These are phyloP conservation scores for Helleia helle DNA, from an alignment of 2,888 invertebrate genomes.

Conservation along the genomic window DNA sequence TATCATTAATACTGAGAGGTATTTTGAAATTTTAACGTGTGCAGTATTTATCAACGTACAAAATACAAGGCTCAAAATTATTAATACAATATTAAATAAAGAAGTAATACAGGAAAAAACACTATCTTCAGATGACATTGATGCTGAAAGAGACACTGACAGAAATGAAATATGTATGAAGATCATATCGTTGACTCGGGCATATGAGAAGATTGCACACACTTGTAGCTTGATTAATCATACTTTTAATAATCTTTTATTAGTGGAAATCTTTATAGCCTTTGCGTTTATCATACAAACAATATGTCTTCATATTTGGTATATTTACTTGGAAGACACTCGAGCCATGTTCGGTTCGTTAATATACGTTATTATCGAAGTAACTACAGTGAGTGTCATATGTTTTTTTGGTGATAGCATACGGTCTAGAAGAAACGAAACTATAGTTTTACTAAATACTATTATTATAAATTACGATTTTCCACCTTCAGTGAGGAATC, in stretches of 20 bases:
- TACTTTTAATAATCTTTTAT: not conserved
- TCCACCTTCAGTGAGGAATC: not conserved
- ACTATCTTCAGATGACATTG: not conserved
- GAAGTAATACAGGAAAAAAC: not conserved
- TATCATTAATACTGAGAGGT: not conserved
- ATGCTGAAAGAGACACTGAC: not conserved
- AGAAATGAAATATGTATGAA: not conserved
- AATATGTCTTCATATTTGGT: not conserved
- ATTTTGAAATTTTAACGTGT: not conserved
- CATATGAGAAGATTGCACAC: not conserved
- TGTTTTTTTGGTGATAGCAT: not conserved
- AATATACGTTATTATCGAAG: not conserved
- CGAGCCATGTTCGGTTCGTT: not conserved
- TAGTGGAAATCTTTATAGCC: not conserved
- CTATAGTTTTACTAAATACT: not conserved
- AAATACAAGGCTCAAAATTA: not conserved
- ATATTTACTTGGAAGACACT: not conserved
- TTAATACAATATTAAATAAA: not conserved
- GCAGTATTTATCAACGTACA: not conserved
- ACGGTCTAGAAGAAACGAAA: not conserved
- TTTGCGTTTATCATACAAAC: not conserved
- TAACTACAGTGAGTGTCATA: not conserved
- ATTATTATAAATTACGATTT: slow-evolving; percentile 2
- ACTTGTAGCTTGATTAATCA: not conserved
- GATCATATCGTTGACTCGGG: not conserved